Base-by-base conservation (phyloP, 2,888 invertebrate genomes). In the Aleiodes leptofemur region DNA sequence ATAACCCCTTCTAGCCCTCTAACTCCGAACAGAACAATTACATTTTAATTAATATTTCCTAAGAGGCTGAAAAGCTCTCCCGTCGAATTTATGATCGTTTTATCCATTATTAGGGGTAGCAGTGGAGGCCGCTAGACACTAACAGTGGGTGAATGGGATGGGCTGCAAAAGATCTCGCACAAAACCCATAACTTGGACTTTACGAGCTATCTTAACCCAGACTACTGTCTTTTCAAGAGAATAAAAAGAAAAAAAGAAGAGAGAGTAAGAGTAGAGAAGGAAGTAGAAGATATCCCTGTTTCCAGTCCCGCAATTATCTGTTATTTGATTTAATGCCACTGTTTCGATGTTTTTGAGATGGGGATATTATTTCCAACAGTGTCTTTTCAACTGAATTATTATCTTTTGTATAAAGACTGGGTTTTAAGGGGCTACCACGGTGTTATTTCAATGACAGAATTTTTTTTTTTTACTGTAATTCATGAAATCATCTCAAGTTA, bases 1-100 rank as follows among this genome's bases (percentile, higher is more conserved):
- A 80, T 81, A 85, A 84, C 84, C 85, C 85, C 84, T 83, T 81
- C 79, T 80, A 79, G 78, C 76, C 57, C 77, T 77, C 76, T 76
- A 82, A 79, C 85, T 80, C 81, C 84, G 85, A 84, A 86, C 86
- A 84, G 86, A 88, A 89, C 89, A 89, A 89, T 89, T 89, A 89
- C 88, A 89, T 89, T 89, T 89, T 89, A 89, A 89, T 89, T 89
- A 89, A 89, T 89, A 89, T 89, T 89, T 89, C 88, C 87, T 88
- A 85, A 88, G 88, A 87, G 87, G 83, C 86, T 86, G 86, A 86
- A 84, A 87, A 87, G 86, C 86, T 84, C 82, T 83, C 84, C 83
- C 86, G 84, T 84, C 88, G 89, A 89, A 89, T 89, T 89, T 89
- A 89, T 88, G 89, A 89, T 89, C 89, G 89, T 89, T 89, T 89